phyloP scores from a whole-genome alignment of 2,113 vertebrate genomes.

The Chaetodon trifascialis region DNA sequence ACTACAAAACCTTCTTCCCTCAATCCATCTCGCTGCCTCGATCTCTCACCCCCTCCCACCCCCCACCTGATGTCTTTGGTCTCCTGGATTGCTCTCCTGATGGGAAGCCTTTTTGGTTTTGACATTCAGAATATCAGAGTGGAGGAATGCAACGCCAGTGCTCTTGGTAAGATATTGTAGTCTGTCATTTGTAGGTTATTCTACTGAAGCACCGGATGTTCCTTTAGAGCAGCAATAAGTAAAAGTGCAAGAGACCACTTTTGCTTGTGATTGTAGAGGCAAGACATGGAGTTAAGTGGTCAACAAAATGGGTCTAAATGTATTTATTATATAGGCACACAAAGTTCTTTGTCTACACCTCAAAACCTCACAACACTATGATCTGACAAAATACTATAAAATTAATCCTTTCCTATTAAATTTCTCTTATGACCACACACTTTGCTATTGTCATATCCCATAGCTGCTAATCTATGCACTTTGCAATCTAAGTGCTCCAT shows the following conservation, averaged over 20 bases:
- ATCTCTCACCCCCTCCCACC: constrained; percentile 1
- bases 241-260: not conserved
- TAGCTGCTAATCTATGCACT: not conserved
- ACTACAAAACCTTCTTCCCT: constrained; percentile 23
- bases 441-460: not conserved
- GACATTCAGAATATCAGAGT: constrained; percentile 29
- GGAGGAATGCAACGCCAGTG: constrained; percentile 10
- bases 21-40: not conserved
- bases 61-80: constrained; percentile 24
- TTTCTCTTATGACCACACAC: not conserved
- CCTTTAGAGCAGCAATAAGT: not conserved
- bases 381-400: not conserved
- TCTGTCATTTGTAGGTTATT: constrained; percentile 29
- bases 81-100: constrained; percentile 35
- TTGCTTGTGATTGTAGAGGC: not conserved
- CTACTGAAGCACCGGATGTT: constrained; percentile 1
- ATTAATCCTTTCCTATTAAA: not conserved
- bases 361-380: not conserved
- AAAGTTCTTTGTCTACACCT: too few relatives aligned
- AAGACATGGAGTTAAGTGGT: not conserved
- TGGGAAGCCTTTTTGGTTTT: constrained; percentile 34
- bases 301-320: not conserved
- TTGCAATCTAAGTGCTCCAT: not conserved
- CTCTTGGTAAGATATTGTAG: constrained; percentile 7
- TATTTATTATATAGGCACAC: not conserved